Conservation (phyloP, 2,888 invertebrate species). For the Drosophila paramelanica region DNA sequence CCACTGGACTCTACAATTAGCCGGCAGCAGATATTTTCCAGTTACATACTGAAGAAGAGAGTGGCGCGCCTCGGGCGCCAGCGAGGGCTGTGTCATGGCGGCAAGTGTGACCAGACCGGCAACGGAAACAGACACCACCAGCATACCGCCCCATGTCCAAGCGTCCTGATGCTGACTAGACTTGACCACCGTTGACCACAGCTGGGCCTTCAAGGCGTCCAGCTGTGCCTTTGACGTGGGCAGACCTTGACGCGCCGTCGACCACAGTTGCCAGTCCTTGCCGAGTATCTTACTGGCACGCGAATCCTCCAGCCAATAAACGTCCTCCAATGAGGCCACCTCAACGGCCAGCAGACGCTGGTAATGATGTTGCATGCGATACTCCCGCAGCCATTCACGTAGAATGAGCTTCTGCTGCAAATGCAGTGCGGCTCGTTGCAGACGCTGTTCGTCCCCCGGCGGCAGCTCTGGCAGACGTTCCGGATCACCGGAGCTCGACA, state of each 20-base stretch:
- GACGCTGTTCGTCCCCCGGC: conserved; percentile 92
- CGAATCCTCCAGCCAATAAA: conserved; percentile 95
- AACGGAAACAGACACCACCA: conserved; percentile 95
- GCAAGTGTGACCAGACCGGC: conserved; percentile 95
- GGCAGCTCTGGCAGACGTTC: conserved; percentile 91
- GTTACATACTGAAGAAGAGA: conserved; percentile 95
- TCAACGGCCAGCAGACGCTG: conserved; percentile 91
- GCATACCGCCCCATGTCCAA: conserved; percentile 97
- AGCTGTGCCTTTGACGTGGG: conserved; percentile 93
- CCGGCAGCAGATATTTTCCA: conserved; percentile 94
- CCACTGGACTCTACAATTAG: conserved; percentile 93
- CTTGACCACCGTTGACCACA: conserved; percentile 94
- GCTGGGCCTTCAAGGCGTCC: conserved; percentile 91
- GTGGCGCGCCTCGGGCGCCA: conserved; percentile 95
- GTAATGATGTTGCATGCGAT: conserved; percentile 90
- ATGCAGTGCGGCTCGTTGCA: conserved; percentile 92
- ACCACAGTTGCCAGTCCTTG: conserved; percentile 92
- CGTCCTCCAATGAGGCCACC: conserved; percentile 94
- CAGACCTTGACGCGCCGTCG: conserved; percentile 91
- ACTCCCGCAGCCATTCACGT: conserved; percentile 93
- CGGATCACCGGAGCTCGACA: conserved; percentile 92
- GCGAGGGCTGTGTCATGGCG: conserved; percentile 95
- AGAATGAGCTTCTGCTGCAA: conserved; percentile 93
- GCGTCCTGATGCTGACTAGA: conserved; percentile 94
- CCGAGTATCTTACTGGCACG: conserved; percentile 91